A percentile compares a stretch with the other conserved stretches of the same genome.
Evolutionary conservation across 1,140 invertebrate genomes (phyloP).

Genomic region (Proales similis): DNA sequence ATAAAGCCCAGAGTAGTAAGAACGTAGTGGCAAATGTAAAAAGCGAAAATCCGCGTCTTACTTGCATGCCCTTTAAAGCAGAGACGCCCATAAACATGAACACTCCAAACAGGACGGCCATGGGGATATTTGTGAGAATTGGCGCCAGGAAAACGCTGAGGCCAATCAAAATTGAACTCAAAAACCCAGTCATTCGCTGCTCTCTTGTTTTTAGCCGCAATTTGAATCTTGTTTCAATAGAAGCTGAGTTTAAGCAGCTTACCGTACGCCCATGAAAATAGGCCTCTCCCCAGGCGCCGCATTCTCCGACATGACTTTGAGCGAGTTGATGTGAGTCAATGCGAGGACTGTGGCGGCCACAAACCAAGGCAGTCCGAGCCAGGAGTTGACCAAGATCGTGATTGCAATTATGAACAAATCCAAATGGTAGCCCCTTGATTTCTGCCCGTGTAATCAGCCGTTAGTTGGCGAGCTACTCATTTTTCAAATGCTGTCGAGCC

Average conservation of each 20-base stretch:
- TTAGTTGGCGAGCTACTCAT: background rate
- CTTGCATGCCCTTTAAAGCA: constrained; percentile 48
- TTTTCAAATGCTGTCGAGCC: constrained; percentile 20
- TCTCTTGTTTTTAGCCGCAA: constrained; percentile 42
- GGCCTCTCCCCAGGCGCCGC: constrained; percentile 51
- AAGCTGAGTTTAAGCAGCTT: too few species aligned
- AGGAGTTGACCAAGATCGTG: constrained; percentile 51
- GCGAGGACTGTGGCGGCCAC: constrained; percentile 55
- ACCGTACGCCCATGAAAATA: constrained; percentile 51
- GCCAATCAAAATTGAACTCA: constrained; percentile 50
- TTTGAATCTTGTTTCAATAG: background rate
- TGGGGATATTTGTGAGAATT: constrained; percentile 46
- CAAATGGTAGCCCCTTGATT: constrained; percentile 54
- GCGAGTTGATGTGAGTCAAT: constrained; percentile 45
- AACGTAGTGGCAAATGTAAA: too few species aligned
- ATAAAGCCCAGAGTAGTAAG: background rate
- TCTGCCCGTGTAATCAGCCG: constrained; percentile 40
- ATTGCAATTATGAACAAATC: constrained; percentile 50
- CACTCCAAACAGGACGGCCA: constrained; percentile 51
- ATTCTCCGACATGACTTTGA: constrained; percentile 45
- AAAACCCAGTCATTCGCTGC: constrained; percentile 50
- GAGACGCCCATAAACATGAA: constrained; percentile 51
- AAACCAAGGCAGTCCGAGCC: constrained; percentile 55
- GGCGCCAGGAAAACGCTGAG: constrained; percentile 49
- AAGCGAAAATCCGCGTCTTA: constrained; percentile 6